phyloP scores from a whole-genome alignment of 2,113 vertebrate species.

The Stegostoma tigrinum region DNA sequence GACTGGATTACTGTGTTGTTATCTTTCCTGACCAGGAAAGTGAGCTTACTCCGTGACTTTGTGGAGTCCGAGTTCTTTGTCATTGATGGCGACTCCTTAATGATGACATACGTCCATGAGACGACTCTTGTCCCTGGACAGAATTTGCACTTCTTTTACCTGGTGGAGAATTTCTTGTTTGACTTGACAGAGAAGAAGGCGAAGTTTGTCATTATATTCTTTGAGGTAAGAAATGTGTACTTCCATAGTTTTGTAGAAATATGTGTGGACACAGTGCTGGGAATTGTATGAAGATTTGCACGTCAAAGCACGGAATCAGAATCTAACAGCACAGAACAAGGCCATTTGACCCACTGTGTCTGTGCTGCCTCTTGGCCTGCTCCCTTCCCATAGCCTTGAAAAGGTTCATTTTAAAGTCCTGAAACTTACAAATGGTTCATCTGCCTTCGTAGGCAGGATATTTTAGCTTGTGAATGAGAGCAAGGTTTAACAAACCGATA shows the following conservation, averaged over 20 bases:
- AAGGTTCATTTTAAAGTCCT: too few relatives aligned
- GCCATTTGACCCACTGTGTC: too few relatives aligned
- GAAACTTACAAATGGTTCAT: too few relatives aligned
- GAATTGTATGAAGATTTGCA: neutral
- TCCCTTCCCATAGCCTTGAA: too few relatives aligned
- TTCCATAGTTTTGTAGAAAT: neutral
- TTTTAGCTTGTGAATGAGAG: too few relatives aligned
- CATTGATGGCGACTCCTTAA: constrained; percentile 54
- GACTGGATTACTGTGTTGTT: neutral
- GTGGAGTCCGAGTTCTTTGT: constrained; percentile 55
- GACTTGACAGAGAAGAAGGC: constrained; percentile 49
- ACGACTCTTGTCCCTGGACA: constrained; percentile 43
- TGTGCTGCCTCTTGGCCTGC: too few relatives aligned
- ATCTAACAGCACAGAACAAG: too few relatives aligned
- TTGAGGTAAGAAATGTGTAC: constrained; percentile 46
- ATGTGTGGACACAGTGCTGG: neutral
- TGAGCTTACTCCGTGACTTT: constrained; percentile 53
- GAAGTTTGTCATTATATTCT: constrained; percentile 50
- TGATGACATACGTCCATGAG: constrained; percentile 44
- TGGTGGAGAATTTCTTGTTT: constrained; percentile 48
- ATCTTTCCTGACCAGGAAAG: constrained; percentile 40
- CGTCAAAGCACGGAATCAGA: too few relatives aligned
- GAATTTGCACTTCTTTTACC: constrained; percentile 50
- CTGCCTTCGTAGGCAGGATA: too few relatives aligned
- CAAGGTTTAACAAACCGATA: too few relatives aligned